Base-by-base conservation (phyloP, 2,113 vertebrate genomes). In the Pachyramphus minor region DNA sequence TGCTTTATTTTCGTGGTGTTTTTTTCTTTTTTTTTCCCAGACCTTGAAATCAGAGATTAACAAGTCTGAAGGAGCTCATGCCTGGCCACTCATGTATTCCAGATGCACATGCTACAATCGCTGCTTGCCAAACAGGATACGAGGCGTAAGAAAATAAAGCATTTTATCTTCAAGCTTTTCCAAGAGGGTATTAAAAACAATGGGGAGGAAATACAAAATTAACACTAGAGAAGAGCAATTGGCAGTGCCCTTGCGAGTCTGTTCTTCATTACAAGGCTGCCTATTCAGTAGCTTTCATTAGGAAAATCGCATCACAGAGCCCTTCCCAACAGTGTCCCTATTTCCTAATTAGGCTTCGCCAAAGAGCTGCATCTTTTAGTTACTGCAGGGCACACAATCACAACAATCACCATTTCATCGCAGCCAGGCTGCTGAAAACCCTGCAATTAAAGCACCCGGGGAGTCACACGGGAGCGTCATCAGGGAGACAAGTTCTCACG, bases 131-230 rank as follows among this genome's bases (percentile, higher is more conserved):
- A 96, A 95, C 96, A 96, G 96, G 96, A 96, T 93, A 89, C 71
- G 6, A 82, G 84, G 69, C 52, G 1, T 37, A 87, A 92, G 88
- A 96, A 94, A 94, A 89, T 69, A 79, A 79, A 89, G 93, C 86
- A 45, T 91, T 96, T 94, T 91, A 95, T 96, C 95, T 93, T n/a
- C 87, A 62, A 68, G 96, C 89, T 90, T 96, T 95, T 97, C 89
- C 94, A 95, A 95, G 90, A 93, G 91, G 80, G 89, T 95, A 69
- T 93, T 95, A 92, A 55, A 79, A 96, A 95, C 95, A 97, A 97
- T 93, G 84, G 76, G 66, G 93, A 96, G 96, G 93, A 96, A 96
- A 95, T 96, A 89, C 93, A 95, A 96, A 96, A 97, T 96, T 95
- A 96, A 97, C 89, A 93, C 84, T 85, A 90, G 85, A 92, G 96